Base-by-base conservation (phyloP, 2,797 vertebrate species). In the Sebastes itinus region DNA sequence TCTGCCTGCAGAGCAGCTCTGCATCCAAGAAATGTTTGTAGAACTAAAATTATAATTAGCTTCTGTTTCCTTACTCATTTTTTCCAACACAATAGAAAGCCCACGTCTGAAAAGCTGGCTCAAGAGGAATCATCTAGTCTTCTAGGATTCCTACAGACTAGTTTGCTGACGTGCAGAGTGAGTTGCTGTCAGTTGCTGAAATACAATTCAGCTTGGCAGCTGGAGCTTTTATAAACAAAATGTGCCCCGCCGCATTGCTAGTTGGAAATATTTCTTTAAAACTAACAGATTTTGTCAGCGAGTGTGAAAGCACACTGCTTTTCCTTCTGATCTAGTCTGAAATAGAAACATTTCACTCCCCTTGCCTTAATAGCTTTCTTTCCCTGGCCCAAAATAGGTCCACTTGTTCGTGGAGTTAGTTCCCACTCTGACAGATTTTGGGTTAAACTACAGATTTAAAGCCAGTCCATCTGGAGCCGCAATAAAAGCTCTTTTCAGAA, bases 361-460 rank as follows among this genome's bases (percentile, higher is more conserved):
- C 27, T 42, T 80, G 61, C 80, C 75, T 83, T 89, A 90, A 88
- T 92, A 78, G 77, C 83, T 89, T 88, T 87, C 56, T 84, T 83
- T 80, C 58, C 55, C 54, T 52, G 11, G 66, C 75, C 30, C 54
- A 85, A 86, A 92, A 91, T 82, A 88, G 81, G 85, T 82, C 66
- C 65, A 66, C 82, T 87, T 83, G 85, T 90, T 87, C 77, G 62
- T 77, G 35, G 75, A 88, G 84, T 91, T 88, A 83, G 68, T 84
- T 77, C 70, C 80, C 73, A 71, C 75, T 87, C 71, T 91, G 90
- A 90, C 88, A 91, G 89, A 78, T 83, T 94, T 89, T 75, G 88
- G 87, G 87, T 94, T 92, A 87, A 93, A 93, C 87, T 88, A 78
- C 81, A 88, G 84, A 90, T 93, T 94, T 93, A 93, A 87, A 92